Evolutionary conservation across 2,113 vertebrate species (phyloP), one percentile per base, ranked within the genome.

Genomic region (Psittacula cyanocephala): DNA sequence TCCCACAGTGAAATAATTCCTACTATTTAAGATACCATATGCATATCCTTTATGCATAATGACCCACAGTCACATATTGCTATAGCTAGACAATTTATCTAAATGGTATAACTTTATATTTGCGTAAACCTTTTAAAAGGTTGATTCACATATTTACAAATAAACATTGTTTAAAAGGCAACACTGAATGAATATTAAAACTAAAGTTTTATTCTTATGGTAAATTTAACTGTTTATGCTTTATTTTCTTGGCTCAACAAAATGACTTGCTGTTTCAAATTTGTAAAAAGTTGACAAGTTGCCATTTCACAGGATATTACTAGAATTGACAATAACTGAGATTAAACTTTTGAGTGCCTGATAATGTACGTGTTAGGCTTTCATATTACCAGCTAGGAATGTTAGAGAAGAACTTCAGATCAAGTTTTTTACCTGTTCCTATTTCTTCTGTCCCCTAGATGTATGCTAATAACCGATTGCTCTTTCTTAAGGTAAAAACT

Each of bases 1-100:
- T 69, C 20, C 6, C 7, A 25, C 44, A 37, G 25, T 10, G 18
- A 64, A 90, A 81, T 71, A 7, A 33, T 35, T n/a, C 4, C 10
- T 27, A 13, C 11, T 62, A 6, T 50, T 65, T 65, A 64, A 86
- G 50, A 8, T 67, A 13, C 20, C 5, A 39, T 7, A 19, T 37
- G 37, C 37, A 37, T 37, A 37, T 69, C 4, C 53, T 74, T 85
- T 69, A 41, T n/a, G 11, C 4, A 37, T 63, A 67, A 46, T 46
- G 25, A 55, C 18, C 53, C 10, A 29, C 0, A 2, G 18, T 72
- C 11, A 3, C 16, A 37, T 33, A 7, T 49, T 53, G 1, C 23
- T 28, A 22, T 35, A 72, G 18, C 6, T 41, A 18, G 28, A 17
- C 6, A 60, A 65, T 74, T 85, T 65, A 69, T 11, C 44, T 1